These are phyloP conservation scores for Thysanoteuthis rhombus DNA, from an alignment of 2,888 invertebrate genomes.

Conservation along the genomic window DNA sequence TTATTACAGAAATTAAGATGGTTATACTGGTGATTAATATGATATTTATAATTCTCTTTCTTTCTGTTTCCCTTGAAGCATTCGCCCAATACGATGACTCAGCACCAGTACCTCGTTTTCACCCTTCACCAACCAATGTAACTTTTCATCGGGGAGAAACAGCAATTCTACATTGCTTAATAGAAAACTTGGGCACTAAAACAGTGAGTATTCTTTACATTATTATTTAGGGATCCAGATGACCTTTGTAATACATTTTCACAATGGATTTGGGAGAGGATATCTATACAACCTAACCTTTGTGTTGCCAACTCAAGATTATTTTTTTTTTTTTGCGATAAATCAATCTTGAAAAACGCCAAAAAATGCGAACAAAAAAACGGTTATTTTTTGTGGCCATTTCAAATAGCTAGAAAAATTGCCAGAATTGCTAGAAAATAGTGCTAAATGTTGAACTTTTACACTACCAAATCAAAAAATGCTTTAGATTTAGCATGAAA, in stretches of 20 bases:
- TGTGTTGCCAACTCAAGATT: too few species aligned
- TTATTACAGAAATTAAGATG: neutral
- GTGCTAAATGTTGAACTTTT: too few species aligned
- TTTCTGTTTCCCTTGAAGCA: neutral
- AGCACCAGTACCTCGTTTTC: slow-evolving; percentile 22
- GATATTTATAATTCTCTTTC: neutral
- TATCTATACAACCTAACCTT: too few species aligned
- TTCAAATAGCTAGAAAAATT: too few species aligned
- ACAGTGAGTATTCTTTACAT: slow-evolving; percentile 13
- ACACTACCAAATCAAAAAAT: too few species aligned
- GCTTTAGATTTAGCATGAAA: too few species aligned
- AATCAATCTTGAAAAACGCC: too few species aligned
- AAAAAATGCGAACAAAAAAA: too few species aligned
- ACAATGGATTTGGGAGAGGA: too few species aligned
- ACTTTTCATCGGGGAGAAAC: slow-evolving; percentile 27
- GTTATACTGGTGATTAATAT: neutral
- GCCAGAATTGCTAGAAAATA: too few species aligned
- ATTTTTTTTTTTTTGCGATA: too few species aligned
- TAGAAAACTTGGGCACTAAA: slow-evolving; percentile 30
- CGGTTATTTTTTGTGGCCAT: too few species aligned
- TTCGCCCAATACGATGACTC: slow-evolving; percentile 22
- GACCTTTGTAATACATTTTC: neutral
- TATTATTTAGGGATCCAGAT: neutral
- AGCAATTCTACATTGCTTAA: slow-evolving; percentile 22
- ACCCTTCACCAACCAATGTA: slow-evolving; percentile 27